phyloP scores from a whole-genome alignment of 1,140 invertebrate genomes.

The Andricus grossulariae region DNA sequence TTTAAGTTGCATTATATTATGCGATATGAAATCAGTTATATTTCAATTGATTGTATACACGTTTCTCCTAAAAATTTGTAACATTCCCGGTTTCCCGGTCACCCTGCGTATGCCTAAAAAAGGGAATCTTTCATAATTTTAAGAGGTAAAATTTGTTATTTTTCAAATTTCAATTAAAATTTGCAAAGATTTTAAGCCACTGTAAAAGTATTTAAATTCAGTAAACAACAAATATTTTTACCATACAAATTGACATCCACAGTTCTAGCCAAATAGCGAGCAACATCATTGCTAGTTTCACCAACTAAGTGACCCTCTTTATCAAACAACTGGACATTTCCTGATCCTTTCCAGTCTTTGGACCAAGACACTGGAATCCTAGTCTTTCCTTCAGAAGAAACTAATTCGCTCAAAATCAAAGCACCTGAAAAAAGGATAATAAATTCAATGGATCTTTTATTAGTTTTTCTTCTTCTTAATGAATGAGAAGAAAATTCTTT shows the following conservation, averaged over 20 bases:
- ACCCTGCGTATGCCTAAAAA: no score
- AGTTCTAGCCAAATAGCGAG: slow-evolving; percentile 65
- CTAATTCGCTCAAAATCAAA: slow-evolving; percentile 65
- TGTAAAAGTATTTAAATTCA: slow-evolving; percentile 11
- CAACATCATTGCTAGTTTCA: slow-evolving; percentile 59
- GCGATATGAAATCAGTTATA: no score
- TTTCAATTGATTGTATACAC: no score
- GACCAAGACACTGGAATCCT: slow-evolving; percentile 61
- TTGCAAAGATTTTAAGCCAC: neutral
- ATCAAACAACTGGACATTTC: slow-evolving; percentile 58
- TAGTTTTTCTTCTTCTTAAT: no score
- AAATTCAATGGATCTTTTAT: neutral
- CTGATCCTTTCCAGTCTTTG: slow-evolving; percentile 60
- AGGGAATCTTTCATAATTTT: neutral
- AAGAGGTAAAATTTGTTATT: slow-evolving; percentile 8
- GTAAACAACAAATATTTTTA: slow-evolving; percentile 46
- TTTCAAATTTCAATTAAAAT: slow-evolving; percentile 34
- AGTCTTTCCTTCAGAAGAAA: slow-evolving; percentile 61
- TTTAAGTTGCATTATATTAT: no score
- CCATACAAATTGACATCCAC: slow-evolving; percentile 65
- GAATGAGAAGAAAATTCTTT: no score
- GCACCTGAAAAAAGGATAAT: slow-evolving; percentile 61
- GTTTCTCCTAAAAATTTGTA: no score
- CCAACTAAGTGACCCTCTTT: slow-evolving; percentile 54
- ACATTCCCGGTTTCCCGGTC: no score